phyloP scores from a whole-genome alignment of 2,888 invertebrate species.

The Heliconius hortense region DNA sequence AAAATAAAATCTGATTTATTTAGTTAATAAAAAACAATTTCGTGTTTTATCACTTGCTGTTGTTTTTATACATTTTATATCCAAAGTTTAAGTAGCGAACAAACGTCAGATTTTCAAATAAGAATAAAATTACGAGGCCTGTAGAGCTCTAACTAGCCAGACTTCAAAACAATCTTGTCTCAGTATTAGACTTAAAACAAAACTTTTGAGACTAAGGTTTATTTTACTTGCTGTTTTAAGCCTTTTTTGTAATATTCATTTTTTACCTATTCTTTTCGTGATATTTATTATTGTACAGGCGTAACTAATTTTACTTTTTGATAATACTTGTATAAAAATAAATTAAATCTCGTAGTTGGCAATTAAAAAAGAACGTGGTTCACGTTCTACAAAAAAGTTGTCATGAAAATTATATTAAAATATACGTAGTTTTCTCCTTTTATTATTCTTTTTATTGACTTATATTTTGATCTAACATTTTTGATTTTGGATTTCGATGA shows the following conservation, averaged over 20 bases:
- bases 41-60: slow-evolving; percentile 32
- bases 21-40: slow-evolving; percentile 6
- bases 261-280: slow-evolving; percentile 6
- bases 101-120: slow-evolving; percentile 44
- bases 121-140: slow-evolving; percentile 46
- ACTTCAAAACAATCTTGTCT: slow-evolving; percentile 47
- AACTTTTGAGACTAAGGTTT: slow-evolving; percentile 46
- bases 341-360: background rate
- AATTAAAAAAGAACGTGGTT: background rate
- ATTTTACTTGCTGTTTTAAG: slow-evolving; percentile 37
- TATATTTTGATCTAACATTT: too few species aligned
- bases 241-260: slow-evolving; percentile 34
- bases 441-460: too few species aligned
- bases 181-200: slow-evolving; percentile 47
- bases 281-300: slow-evolving; percentile 1
- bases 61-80: slow-evolving; percentile 41
- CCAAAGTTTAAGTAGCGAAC: slow-evolving; percentile 40
- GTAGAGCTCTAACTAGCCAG: slow-evolving; percentile 47
- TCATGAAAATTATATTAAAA: background rate
- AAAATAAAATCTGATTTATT: background rate
- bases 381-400: background rate
- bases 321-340: background rate
- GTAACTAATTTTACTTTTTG: background rate
- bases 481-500: too few species aligned
- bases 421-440: too few species aligned